phyloP scores from a whole-genome alignment of 2,113 vertebrate genomes.

The Abramis brama region DNA sequence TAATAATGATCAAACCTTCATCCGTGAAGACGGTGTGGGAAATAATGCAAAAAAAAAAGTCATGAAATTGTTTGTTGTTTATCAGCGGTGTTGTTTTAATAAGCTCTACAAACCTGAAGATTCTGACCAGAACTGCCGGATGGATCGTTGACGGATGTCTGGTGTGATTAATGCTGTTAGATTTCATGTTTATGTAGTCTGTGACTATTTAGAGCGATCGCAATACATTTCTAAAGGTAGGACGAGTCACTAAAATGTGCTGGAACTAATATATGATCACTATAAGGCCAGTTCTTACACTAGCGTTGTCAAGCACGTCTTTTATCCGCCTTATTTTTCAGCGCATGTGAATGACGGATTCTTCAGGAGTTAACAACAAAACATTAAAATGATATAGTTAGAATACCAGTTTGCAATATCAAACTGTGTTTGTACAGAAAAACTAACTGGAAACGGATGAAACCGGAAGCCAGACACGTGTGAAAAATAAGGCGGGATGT shows the following conservation, averaged over 20 bases:
- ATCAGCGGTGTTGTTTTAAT: background rate
- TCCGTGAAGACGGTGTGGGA: background rate
- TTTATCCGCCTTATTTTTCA: background rate
- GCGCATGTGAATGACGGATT: too few species aligned
- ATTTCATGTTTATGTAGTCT: slow-evolving; percentile 7
- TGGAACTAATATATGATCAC: slow-evolving; percentile 8
- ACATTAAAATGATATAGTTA: too few species aligned
- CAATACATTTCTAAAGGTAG: slow-evolving; percentile 7
- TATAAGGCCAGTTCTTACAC: slow-evolving; percentile 3
- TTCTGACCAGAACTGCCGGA: slow-evolving; percentile 22
- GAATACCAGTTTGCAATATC: too few species aligned
- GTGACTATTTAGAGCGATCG: slow-evolving; percentile 7
- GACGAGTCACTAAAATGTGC: background rate
- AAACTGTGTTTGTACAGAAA: too few species aligned
- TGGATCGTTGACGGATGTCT: too few species aligned
- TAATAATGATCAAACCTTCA: background rate
- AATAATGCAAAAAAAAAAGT: background rate
- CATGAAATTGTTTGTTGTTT: background rate
- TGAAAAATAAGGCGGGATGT: background rate
- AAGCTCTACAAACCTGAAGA: slow-evolving; percentile 44
- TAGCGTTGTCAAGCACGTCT: background rate
- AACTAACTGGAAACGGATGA: too few species aligned
- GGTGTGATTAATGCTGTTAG: background rate
- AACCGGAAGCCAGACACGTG: too few species aligned
- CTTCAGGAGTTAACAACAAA: too few species aligned